Evolutionary conservation across 2,888 invertebrate genomes (phyloP).

Genomic region (Cynaeus angustus): DNA sequence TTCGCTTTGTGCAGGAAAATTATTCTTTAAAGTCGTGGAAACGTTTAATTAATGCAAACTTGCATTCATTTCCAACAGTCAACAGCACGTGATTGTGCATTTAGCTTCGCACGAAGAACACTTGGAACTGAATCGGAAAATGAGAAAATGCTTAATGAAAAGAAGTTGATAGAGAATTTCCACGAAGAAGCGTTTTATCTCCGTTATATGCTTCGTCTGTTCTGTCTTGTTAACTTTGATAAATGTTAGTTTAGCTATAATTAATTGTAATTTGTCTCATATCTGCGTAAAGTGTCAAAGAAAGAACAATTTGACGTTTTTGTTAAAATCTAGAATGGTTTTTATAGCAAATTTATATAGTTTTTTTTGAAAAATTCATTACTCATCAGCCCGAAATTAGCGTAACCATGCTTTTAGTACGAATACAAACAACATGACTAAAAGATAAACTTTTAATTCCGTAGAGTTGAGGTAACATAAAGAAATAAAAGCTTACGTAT

Average conservation of each 20-base stretch:
- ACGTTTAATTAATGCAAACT: conserved; percentile 8
- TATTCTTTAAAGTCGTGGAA: conserved; percentile 2
- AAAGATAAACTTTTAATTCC: no score
- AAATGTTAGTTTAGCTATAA: conserved; percentile 37
- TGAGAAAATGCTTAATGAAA: conserved; percentile 22
- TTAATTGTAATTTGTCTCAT: conserved; percentile 46
- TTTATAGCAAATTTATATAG: no score
- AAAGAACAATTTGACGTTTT: conserved; percentile 7
- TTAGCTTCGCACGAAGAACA: conserved; percentile 25
- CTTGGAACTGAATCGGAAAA: conserved; percentile 25
- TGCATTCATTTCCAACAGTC: conserved; percentile 11
- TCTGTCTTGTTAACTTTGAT: conserved; percentile 45
- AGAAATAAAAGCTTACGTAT: no score
- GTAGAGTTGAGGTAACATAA: no score
- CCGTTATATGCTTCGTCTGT: conserved; percentile 34
- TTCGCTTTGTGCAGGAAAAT: not conserved
- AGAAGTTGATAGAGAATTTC: conserved; percentile 27
- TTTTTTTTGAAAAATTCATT: not conserved
- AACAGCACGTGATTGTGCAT: conserved; percentile 39
- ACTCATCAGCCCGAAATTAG: no score
- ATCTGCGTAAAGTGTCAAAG: conserved; percentile 29
- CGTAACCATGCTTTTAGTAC: no score
- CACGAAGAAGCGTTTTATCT: conserved; percentile 33
- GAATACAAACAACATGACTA: no score
- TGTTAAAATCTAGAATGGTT: no score